Base-by-base conservation (phyloP, 1,140 invertebrate species). In the Drosophila leontia region DNA sequence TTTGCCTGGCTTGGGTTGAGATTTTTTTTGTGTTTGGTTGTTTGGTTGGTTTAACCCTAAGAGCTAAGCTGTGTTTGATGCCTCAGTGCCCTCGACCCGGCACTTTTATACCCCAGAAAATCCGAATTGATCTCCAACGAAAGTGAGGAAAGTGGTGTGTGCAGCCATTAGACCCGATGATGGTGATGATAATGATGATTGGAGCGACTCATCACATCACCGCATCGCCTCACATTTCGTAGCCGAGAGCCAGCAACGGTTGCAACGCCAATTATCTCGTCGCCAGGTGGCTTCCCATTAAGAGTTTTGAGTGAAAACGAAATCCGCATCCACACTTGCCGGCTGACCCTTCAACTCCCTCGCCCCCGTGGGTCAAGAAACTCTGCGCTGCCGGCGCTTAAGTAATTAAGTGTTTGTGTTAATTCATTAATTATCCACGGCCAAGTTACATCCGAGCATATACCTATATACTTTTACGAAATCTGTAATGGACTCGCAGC, bases 391-490 rank as follows among this genome's bases (percentile, higher is more conserved):
- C 48, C 44, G 71, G 74, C 64, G 32, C 79, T 82, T 60, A 56
- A 72, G 74, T 78, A 88, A 88, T 88, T 88, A 90, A 88, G 74
- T 81, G 85, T 80, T 88, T 82, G 77, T 88, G 84, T 90, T 88
- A 88, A 88, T 88, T 88, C 84, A 90, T 88, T 88, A 88, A 88
- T 90, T 88, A 81, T 64, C 41, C 42, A 34, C 70, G 44, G 51
- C 48, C 58, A 64, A 51, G 75, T 35, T 61, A 71, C 59, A 41
- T 39, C 50, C 48, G 34, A 7, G 32, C 55, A 53, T 12, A 29
- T 45, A 44, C 17, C 4, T 17, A 15, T 50, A 50, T 26, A 41
- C 26, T 12, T 72, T 72, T 74, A 72, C 67, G 70, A 72, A 74
- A 72, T 74, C 48, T 35, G 63, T 70, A 70, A 70, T 70, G 64